Evolutionary conservation across 2,797 vertebrate species (phyloP).

Genomic region (Gobionotothen gibberifrons): DNA sequence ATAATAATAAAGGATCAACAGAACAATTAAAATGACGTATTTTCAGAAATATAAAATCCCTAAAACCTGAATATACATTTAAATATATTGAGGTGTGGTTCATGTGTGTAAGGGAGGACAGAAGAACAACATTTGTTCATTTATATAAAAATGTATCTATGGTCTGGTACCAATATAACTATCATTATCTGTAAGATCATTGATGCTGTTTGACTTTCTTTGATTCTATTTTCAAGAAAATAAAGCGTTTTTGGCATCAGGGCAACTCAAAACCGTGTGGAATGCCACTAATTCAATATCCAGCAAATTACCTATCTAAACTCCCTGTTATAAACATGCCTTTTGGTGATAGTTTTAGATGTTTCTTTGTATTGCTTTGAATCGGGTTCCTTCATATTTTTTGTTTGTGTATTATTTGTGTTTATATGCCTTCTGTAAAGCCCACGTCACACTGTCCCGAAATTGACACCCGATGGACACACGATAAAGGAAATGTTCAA

Average conservation of each 20-base stretch:
- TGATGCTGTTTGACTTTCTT: conserved; percentile 1
- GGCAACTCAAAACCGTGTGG: not conserved
- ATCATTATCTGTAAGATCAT: not conserved
- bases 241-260: not conserved
- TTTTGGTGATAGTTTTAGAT: conserved; percentile 1
- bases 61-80: not conserved
- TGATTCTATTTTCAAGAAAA: conserved; percentile 9
- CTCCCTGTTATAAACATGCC: not conserved
- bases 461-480: too few species aligned
- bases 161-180: not conserved
- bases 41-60: not conserved
- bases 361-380: not conserved
- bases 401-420: conserved; percentile 5
- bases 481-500: too few species aligned
- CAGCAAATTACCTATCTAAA: conserved; percentile 3
- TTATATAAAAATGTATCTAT: not conserved
- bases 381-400: not conserved
- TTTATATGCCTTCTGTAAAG: not conserved
- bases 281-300: conserved; percentile 26
- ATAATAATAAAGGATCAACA: not conserved
- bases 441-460: too few species aligned
- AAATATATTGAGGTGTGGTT: not conserved
- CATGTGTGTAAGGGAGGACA: not conserved
- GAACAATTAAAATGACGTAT: not conserved
- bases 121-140: not conserved